Evolutionary conservation across 2,797 vertebrate genomes (phyloP).

Genomic region (Sebastes nivosus): DNA sequence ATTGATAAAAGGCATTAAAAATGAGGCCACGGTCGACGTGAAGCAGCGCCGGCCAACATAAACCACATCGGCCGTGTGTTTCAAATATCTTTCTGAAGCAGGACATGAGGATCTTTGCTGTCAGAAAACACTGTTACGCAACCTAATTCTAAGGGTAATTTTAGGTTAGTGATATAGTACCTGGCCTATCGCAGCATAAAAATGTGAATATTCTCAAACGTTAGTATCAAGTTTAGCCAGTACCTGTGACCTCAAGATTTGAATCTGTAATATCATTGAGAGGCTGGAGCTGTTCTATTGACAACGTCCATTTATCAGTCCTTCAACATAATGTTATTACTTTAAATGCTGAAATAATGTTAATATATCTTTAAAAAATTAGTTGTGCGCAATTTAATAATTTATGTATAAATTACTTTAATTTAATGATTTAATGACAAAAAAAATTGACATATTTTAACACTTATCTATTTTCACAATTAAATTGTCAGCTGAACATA

Average conservation of each 20-base stretch:
- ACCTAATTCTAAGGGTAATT: not conserved
- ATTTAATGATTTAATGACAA: not conserved
- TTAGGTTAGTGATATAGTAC: not conserved
- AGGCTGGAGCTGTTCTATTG: not conserved
- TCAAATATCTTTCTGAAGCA: conserved; percentile 30
- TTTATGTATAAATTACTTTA: not conserved
- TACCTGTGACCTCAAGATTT: not conserved
- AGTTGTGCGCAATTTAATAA: not conserved
- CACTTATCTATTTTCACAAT: not conserved
- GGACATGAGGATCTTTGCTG: not conserved
- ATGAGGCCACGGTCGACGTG: conserved; percentile 2
- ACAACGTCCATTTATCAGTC: not conserved
- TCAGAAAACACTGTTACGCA: not conserved
- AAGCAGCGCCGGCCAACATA: conserved; percentile 27
- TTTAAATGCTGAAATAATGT: not conserved
- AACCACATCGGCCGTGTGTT: conserved; percentile 14
- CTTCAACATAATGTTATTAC: not conserved
- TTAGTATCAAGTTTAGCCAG: not conserved
- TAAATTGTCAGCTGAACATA: not conserved
- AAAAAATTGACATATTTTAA: not conserved
- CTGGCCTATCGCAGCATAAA: not conserved
- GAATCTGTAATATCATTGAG: not conserved
- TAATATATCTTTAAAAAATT: not conserved
- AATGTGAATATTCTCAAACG: conserved; percentile 3
- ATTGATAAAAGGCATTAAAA: conserved; percentile 41